A percentile compares a stretch with the other conserved stretches of the same genome.
These are phyloP conservation scores for Noctua janthe DNA, from an alignment of 2,888 invertebrate genomes.

Conservation along the genomic window DNA sequence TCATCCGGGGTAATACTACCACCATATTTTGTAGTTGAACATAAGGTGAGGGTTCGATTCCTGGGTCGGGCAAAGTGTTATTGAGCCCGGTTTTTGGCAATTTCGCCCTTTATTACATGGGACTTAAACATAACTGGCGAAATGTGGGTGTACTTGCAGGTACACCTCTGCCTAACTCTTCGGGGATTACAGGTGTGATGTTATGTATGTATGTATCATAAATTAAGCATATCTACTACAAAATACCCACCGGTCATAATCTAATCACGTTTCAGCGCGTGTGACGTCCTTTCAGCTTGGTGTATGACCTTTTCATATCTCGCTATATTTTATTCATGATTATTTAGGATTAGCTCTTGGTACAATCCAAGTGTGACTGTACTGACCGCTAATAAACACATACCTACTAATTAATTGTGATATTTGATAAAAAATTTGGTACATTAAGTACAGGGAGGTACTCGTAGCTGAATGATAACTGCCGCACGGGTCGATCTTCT, in stretches of 20 bases:
- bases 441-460: neutral
- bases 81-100: too few relatives aligned
- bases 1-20: neutral
- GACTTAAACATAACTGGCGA: too few relatives aligned
- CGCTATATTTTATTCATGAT: neutral
- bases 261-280: neutral
- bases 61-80: too few relatives aligned
- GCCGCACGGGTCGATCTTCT: neutral
- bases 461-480: neutral
- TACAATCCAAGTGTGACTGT: conserved; percentile 25
- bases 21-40: too few relatives aligned
- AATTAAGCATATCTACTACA: conserved; percentile 9
- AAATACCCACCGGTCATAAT: neutral
- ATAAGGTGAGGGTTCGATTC: too few relatives aligned
- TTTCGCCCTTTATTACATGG: too few relatives aligned
- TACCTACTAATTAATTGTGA: conserved; percentile 6
- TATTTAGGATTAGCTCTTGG: conserved; percentile 6
- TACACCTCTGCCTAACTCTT: too few relatives aligned
- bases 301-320: conserved; percentile 16
- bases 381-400: conserved; percentile 1
- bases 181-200: too few relatives aligned
- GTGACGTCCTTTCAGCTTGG: conserved; percentile 3
- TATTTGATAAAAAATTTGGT: neutral
- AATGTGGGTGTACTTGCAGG: too few relatives aligned
- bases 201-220: neutral